These are phyloP conservation scores for Campopleginae sp. DNA, from an alignment of 2,888 invertebrate species.

Conservation along the genomic window DNA sequence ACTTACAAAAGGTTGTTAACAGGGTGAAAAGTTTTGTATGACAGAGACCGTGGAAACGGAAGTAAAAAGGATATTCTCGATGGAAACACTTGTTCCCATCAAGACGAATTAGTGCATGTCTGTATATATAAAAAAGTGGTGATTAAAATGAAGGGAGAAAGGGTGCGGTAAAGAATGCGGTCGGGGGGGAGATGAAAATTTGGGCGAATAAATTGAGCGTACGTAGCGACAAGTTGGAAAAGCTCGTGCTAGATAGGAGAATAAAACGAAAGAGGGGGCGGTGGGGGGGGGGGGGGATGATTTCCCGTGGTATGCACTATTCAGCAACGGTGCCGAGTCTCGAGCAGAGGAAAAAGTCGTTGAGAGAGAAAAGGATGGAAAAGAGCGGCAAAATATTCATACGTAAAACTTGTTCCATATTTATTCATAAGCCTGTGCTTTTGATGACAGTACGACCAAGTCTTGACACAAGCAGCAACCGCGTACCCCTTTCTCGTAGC, in stretches of 20 bases:
- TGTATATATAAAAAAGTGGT: neutral
- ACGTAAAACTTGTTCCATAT: slow-evolving; percentile 77
- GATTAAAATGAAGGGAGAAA: slow-evolving; percentile 12
- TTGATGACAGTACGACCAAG: slow-evolving; percentile 75
- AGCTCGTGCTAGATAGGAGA: slow-evolving; percentile 3
- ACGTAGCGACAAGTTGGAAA: slow-evolving; percentile 22
- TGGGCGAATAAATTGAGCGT: slow-evolving; percentile 40
- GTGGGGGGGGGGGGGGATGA: neutral
- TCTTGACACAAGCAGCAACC: slow-evolving; percentile 19
- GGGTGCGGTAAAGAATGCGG: neutral
- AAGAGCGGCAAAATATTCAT: slow-evolving; percentile 75
- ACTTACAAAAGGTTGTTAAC: neutral
- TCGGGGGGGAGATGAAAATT: slow-evolving; percentile 31
- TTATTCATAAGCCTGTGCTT: slow-evolving; percentile 78
- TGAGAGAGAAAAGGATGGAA: slow-evolving; percentile 47
- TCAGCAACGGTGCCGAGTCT: slow-evolving; percentile 32
- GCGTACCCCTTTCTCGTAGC: neutral
- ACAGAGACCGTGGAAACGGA: neutral
- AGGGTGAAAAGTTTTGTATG: neutral
- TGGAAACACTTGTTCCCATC: slow-evolving; percentile 8
- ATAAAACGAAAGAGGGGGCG: neutral
- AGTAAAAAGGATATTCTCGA: slow-evolving; percentile 1
- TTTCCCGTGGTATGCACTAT: slow-evolving; percentile 16
- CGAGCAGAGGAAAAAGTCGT: slow-evolving; percentile 26
- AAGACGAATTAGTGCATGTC: slow-evolving; percentile 9